Evolutionary conservation across 2,113 vertebrate genomes (phyloP).

Genomic region (Dryoscopus gambensis): DNA sequence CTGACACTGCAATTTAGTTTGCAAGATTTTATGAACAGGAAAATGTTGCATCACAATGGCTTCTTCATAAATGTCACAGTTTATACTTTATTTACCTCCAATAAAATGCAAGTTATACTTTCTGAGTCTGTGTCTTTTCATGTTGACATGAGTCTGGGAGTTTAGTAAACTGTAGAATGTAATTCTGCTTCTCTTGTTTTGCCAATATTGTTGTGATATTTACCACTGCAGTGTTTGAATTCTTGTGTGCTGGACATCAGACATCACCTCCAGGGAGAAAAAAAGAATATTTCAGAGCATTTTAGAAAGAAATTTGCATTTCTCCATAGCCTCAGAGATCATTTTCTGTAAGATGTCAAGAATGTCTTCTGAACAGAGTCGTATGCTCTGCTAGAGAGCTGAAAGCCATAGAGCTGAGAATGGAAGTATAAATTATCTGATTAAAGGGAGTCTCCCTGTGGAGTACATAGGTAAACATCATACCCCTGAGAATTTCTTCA

Average conservation of each 20-base stretch:
- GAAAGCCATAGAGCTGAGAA: neutral
- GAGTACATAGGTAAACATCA: neutral
- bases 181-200: neutral
- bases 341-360: neutral
- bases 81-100: neutral
- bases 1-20: neutral
- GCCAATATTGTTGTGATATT: neutral
- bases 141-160: neutral
- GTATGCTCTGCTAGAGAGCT: neutral
- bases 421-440: conserved; percentile 6
- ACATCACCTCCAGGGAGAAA: neutral
- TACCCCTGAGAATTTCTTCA: neutral
- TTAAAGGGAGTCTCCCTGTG: neutral
- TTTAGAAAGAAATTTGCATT: neutral
- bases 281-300: neutral
- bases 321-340: neutral
- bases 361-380: neutral
- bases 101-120: neutral
- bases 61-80: neutral
- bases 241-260: neutral
- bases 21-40: neutral
- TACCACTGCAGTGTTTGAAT: neutral
- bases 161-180: neutral
- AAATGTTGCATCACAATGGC: neutral
- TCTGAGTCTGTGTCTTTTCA: neutral